Evolutionary conservation across 2,113 vertebrate genomes (phyloP).

Genomic region (Neotoma lepida): DNA sequence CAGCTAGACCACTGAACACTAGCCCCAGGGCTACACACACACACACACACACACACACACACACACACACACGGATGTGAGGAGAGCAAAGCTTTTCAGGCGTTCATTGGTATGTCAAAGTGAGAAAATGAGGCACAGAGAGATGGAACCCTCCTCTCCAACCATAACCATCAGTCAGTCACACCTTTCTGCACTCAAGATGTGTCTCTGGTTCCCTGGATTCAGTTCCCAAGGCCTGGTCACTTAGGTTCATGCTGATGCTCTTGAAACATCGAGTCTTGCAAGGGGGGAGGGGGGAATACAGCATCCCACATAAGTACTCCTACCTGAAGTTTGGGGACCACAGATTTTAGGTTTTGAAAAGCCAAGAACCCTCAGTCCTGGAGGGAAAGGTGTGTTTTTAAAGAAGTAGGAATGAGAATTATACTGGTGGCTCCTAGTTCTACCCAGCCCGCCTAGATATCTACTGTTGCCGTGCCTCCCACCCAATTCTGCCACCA

Average conservation of each 20-base stretch:
- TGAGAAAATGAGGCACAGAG: not conserved
- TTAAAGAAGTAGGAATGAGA: not conserved
- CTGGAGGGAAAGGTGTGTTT: not conserved
- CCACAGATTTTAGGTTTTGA: not conserved
- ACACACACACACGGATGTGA: not conserved
- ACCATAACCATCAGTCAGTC: not conserved
- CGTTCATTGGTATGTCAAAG: not conserved
- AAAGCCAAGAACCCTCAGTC: not conserved
- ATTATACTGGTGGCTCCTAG: not conserved
- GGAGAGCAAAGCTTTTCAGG: not conserved
- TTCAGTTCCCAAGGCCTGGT: not conserved
- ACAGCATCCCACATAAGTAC: not conserved
- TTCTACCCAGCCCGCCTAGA: not conserved
- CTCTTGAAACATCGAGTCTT: not conserved
- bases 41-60: not conserved
- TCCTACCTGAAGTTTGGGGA: not conserved
- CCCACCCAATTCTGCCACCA: not conserved
- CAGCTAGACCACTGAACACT: not conserved
- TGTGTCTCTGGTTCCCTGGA: not conserved
- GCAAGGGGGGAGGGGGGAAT: fast-evolving
- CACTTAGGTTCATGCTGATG: not conserved
- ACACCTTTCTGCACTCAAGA: not conserved
- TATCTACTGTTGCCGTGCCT: not conserved
- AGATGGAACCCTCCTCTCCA: no score
- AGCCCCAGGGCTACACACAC: not conserved